These are phyloP conservation scores for Allophyes oxyacanthae DNA, from an alignment of 2,888 invertebrate genomes.

Conservation along the genomic window DNA sequence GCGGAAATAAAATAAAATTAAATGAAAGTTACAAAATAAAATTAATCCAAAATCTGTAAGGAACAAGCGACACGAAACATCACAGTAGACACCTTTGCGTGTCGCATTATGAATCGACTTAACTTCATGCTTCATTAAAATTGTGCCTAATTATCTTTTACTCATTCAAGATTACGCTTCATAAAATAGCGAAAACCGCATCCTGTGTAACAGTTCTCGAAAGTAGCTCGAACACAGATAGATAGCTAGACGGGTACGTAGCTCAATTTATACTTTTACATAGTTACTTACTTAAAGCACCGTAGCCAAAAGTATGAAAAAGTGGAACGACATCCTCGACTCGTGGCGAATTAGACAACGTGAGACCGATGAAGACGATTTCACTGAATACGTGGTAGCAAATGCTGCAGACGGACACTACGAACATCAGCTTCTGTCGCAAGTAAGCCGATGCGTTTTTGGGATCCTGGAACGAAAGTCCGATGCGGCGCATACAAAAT, in stretches of 20 bases:
- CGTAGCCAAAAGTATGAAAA: slow-evolving; percentile 85
- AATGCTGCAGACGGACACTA: slow-evolving; percentile 71
- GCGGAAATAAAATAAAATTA: background rate
- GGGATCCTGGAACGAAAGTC: slow-evolving; percentile 73
- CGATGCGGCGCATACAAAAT: slow-evolving; percentile 78
- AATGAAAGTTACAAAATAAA: background rate
- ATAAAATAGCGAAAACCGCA: slow-evolving; percentile 42
- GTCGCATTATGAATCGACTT: slow-evolving; percentile 27
- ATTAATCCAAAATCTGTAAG: background rate
- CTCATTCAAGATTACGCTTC: slow-evolving; percentile 32
- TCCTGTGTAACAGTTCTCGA: slow-evolving; percentile 46
- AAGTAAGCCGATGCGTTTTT: slow-evolving; percentile 61
- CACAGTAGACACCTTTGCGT: slow-evolving; percentile 16
- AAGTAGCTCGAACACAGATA: slow-evolving; percentile 43
- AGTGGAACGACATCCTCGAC: slow-evolving; percentile 84
- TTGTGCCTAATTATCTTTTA: slow-evolving; percentile 35
- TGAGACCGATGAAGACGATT: slow-evolving; percentile 77
- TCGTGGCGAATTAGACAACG: slow-evolving; percentile 79
- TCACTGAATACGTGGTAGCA: slow-evolving; percentile 84
- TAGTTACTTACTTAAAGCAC: slow-evolving; percentile 79
- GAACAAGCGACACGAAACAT: background rate
- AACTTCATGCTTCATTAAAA: slow-evolving; percentile 42
- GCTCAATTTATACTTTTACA: slow-evolving; percentile 45
- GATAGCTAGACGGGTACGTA: slow-evolving; percentile 43
- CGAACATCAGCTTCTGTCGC: slow-evolving; percentile 73